phyloP scores from a whole-genome alignment of 30 jellyfish, hydroid and myxozoan species.

The Cassiopea xamachana region DNA sequence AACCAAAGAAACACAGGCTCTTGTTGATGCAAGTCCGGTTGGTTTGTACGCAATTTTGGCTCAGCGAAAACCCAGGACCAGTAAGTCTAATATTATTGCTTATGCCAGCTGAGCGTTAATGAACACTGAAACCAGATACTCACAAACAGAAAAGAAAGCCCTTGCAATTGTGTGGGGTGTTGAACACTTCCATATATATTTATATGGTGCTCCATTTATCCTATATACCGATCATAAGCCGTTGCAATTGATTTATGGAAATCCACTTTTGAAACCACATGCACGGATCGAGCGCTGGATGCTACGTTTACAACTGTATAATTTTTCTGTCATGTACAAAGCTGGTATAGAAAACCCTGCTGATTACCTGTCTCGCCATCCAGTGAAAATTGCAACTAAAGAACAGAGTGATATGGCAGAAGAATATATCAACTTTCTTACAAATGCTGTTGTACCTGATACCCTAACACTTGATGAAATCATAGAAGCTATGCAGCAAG shows the following conservation, averaged over 20 bases:
- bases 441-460: background rate
- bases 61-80: slow-evolving; percentile 16
- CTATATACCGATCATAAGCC: slow-evolving; percentile 40
- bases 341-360: slow-evolving; percentile 40
- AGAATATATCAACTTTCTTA: background rate
- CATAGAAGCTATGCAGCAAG: background rate
- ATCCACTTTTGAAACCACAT: slow-evolving; percentile 47
- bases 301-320: slow-evolving; percentile 30
- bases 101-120: slow-evolving; percentile 46
- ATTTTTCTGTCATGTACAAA: slow-evolving; percentile 32
- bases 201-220: slow-evolving; percentile 40
- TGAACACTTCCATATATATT: slow-evolving; percentile 44
- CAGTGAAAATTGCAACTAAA: background rate
- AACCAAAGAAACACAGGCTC: slow-evolving; percentile 12
- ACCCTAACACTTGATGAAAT: background rate
- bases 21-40: slow-evolving; percentile 46
- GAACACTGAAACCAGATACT: slow-evolving; percentile 27
- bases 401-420: background rate
- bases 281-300: slow-evolving; percentile 48
- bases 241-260: slow-evolving; percentile 24
- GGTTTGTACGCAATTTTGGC: slow-evolving; percentile 48
- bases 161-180: slow-evolving; percentile 30
- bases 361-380: slow-evolving; percentile 46
- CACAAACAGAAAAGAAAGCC: slow-evolving; percentile 57
- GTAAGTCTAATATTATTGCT: slow-evolving; percentile 20